A percentile compares a stretch with the other conserved stretches of the same genome.
These are phyloP conservation scores for Albula glossodonta DNA, from an alignment of 2,113 vertebrate species.

Conservation along the genomic window DNA sequence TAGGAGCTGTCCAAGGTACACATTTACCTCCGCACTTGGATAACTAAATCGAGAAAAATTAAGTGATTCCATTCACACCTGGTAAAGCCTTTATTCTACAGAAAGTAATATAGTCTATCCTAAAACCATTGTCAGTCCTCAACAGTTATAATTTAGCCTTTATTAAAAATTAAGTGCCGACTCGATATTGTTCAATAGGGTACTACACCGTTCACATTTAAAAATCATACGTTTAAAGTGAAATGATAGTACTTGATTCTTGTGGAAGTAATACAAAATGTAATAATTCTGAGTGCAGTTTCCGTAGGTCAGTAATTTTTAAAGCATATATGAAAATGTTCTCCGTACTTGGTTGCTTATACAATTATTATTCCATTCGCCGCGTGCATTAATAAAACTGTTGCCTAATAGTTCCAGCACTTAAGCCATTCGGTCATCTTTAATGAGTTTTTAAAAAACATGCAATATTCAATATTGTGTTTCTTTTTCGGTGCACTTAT, in stretches of 20 bases:
- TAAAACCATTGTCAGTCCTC: no score
- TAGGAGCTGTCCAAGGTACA: constrained; percentile 16
- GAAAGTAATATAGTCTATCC: no score
- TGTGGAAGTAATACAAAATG: background rate
- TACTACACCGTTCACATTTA: no score
- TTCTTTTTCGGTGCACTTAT: background rate
- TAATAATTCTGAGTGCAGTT: background rate
- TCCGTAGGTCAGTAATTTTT: background rate
- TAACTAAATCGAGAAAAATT: background rate
- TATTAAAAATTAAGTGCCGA: background rate
- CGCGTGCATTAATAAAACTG: background rate
- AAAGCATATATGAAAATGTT: background rate
- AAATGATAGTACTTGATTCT: background rate
- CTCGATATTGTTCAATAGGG: background rate
- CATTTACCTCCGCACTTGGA: background rate
- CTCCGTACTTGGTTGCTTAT: no score
- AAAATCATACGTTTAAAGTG: background rate
- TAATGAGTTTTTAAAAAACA: background rate
- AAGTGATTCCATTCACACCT: background rate
- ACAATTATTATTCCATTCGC: background rate
- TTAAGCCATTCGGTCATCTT: background rate
- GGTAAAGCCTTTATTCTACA: background rate
- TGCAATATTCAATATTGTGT: background rate
- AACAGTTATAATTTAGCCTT: no score
- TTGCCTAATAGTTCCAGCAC: background rate